Percentiles rank a stretch among this genome's conserved stretches.
Evolutionary conservation across 2,113 vertebrate species (phyloP).

Genomic region (Anoplopoma fimbria): DNA sequence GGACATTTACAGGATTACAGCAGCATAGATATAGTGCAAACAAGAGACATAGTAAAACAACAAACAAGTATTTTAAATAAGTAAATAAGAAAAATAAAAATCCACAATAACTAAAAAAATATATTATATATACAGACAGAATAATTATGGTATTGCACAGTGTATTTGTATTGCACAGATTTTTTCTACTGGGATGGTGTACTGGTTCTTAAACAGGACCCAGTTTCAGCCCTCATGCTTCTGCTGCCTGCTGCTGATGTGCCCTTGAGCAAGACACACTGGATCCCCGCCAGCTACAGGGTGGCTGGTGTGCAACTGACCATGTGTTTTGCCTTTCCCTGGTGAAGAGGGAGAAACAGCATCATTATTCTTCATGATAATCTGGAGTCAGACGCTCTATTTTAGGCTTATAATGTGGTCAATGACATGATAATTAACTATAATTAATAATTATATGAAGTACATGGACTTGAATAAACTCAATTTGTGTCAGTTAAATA

Average conservation of each 20-base stretch:
- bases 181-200: too few relatives aligned
- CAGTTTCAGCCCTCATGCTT: background rate
- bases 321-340: background rate
- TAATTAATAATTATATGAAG: background rate
- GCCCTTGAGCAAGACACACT: slow-evolving; percentile 53
- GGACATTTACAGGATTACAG: too few relatives aligned
- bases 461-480: background rate
- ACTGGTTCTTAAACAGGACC: background rate
- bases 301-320: slow-evolving; percentile 6
- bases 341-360: background rate
- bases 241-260: slow-evolving; percentile 28
- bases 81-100: too few relatives aligned
- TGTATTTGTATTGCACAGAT: too few relatives aligned
- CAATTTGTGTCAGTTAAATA: background rate
- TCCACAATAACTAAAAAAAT: too few relatives aligned
- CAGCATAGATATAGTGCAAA: too few relatives aligned
- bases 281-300: background rate
- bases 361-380: background rate
- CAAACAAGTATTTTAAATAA: too few relatives aligned
- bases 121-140: too few relatives aligned
- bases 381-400: background rate
- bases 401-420: background rate
- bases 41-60: too few relatives aligned
- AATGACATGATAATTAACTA: background rate
- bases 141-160: too few relatives aligned